Conservation (phyloP, 2,888 invertebrate genomes). For the Acronicta aceris region DNA sequence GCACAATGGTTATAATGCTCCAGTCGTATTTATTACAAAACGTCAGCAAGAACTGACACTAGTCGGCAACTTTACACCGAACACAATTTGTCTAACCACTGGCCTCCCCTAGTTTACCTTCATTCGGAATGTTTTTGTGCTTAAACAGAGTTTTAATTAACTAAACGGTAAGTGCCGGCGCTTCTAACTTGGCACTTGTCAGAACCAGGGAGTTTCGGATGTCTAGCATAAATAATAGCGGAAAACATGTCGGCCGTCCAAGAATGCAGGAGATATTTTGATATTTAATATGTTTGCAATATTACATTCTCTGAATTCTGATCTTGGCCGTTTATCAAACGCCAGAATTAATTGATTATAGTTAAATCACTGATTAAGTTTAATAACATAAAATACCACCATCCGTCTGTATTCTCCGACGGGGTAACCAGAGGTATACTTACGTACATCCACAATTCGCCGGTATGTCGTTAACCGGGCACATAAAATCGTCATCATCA, state of each 20-base stretch:
- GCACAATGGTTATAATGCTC: constrained; percentile 13
- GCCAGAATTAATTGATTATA: constrained; percentile 33
- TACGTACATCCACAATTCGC: no score
- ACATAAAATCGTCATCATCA: no score
- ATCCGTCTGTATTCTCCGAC: no score
- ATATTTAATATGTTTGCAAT: constrained; percentile 7
- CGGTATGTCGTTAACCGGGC: no score
- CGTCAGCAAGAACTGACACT: constrained; percentile 10
- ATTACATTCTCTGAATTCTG: constrained; percentile 23
- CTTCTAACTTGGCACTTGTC: constrained; percentile 42
- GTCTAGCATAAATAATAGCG: constrained; percentile 38
- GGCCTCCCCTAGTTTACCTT: constrained; percentile 32
- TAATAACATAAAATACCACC: background rate
- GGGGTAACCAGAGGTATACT: no score
- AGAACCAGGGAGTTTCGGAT: constrained; percentile 40
- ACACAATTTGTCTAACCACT: constrained; percentile 44
- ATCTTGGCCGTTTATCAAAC: constrained; percentile 20
- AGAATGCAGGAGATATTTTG: constrained; percentile 31
- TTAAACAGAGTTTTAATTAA: constrained; percentile 55
- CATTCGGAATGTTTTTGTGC: constrained; percentile 49
- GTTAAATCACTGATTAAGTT: constrained; percentile 26
- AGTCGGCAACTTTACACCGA: constrained; percentile 36
- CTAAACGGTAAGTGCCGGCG: constrained; percentile 39
- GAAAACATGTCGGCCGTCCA: constrained; percentile 32
- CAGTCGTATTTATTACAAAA: constrained; percentile 21